phyloP scores from a whole-genome alignment of 2,113 vertebrate genomes.

The Maccullochella peelii region DNA sequence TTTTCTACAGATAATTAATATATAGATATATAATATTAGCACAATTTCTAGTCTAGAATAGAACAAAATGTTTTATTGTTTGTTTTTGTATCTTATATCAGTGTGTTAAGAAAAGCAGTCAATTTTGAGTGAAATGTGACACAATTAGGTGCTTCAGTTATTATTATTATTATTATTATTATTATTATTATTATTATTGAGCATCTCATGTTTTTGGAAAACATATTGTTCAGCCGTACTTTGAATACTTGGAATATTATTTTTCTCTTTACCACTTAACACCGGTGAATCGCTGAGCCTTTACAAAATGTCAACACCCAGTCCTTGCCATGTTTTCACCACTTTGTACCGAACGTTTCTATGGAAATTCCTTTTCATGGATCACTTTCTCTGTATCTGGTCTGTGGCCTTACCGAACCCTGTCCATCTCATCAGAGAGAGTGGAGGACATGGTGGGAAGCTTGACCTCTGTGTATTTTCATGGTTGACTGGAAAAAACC shows the following conservation, averaged over 20 bases:
- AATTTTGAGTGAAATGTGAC: background rate
- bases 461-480: slow-evolving; percentile 77
- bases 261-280: background rate
- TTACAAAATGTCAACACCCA: slow-evolving; percentile 4
- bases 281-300: background rate
- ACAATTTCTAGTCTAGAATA: no score
- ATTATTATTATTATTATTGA: background rate
- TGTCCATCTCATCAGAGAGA: slow-evolving; percentile 54
- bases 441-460: slow-evolving; percentile 52
- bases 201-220: background rate
- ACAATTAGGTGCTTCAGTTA: background rate
- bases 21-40: background rate
- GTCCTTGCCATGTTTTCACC: background rate
- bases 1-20: background rate
- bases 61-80: background rate
- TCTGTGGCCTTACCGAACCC: slow-evolving; percentile 48
- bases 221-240: background rate
- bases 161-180: background rate
- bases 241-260: background rate
- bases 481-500: slow-evolving; percentile 72
- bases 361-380: slow-evolving; percentile 41
- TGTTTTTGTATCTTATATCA: background rate
- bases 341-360: background rate
- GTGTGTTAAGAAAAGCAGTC: background rate
- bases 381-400: slow-evolving; percentile 42